These are phyloP conservation scores for Echinops telfairi DNA, from an alignment of 2,113 vertebrate genomes.

Conservation along the genomic window DNA sequence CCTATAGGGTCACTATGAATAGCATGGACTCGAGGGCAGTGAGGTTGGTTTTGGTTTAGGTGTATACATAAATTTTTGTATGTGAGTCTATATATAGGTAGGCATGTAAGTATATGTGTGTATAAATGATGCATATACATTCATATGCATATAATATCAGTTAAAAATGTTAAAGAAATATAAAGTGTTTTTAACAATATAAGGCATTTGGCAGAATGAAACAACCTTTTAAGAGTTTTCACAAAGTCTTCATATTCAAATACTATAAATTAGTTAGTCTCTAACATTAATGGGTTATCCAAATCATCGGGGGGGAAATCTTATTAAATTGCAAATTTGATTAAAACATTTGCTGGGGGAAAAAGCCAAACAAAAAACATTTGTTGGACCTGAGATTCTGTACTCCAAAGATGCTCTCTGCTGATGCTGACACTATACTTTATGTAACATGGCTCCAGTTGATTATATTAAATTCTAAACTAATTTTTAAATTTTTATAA, in stretches of 20 bases:
- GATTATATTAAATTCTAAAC: slow-evolving; percentile 61
- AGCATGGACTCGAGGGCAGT: too few species aligned
- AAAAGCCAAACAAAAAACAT: too few species aligned
- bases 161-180: too few species aligned
- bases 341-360: not conserved
- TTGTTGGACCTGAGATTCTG: not conserved
- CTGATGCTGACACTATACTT: not conserved
- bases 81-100: too few species aligned
- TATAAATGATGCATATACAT: too few species aligned
- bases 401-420: not conserved
- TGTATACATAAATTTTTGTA: too few species aligned
- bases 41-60: too few species aligned
- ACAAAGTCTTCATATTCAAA: not conserved
- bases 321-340: not conserved
- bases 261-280: not conserved
- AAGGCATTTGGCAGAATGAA: not conserved
- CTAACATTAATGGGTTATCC: not conserved
- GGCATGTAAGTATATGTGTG: too few species aligned
- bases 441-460: not conserved
- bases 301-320: not conserved
- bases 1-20: too few species aligned
- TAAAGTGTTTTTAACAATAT: not conserved
- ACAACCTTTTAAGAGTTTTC: not conserved
- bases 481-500: slow-evolving; percentile 74
- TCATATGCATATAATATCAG: too few species aligned